Base-by-base conservation (phyloP, 2,113 vertebrate species). In the Setophaga coronata region DNA sequence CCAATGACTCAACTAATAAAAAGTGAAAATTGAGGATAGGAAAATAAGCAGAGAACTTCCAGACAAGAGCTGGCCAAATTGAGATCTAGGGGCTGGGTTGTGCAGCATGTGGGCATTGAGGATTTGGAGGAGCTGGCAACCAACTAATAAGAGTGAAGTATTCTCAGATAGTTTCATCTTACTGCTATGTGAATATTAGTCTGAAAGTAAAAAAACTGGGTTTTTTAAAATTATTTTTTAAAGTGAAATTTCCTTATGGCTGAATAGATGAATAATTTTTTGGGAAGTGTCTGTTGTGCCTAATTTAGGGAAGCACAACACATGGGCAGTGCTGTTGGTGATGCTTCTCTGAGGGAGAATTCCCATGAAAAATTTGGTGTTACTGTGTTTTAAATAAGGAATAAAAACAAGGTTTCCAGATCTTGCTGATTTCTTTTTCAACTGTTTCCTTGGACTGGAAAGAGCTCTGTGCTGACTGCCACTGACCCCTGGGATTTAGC, bases 241-340 rank as follows among this genome's bases (percentile, higher is more conserved):
- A 20, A 31, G 43, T 10, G 6, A n/a, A 11, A 87, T 92, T 67
- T 60, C 48, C 18, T 95, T 95, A 62, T 76, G 54, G 73, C 43
- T 85, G 29, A 64, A 50, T 71, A 93, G 38, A 40, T 76, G 48
- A 86, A 48, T 94, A 76, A 50, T 83, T 79, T 90, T 96, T 95
- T 74, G 11, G 5, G 29, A 91, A 83, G 67, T 73, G 58, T 95
- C 76, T 92, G 36, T 73, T 89, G 78, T 0, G 2, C 58, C 42
- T 88, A 77, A 65, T 80, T 53, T 43, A 91, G 72, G 70, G 85
- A 86, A 62, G 73, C 15, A 26, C n/a, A 57, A 24, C 10, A 18
- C 8, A 28, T 5, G 12, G 51, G 8, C 47, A 31, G 17, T 45
- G 4, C 14, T n/a, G 10, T 12, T 56, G 28, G 33, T 62, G 57